A percentile compares a stretch with the other conserved stretches of the same genome.
Evolutionary conservation across 2,888 invertebrate genomes (phyloP).

Genomic region (Euplagia quadripunctaria): DNA sequence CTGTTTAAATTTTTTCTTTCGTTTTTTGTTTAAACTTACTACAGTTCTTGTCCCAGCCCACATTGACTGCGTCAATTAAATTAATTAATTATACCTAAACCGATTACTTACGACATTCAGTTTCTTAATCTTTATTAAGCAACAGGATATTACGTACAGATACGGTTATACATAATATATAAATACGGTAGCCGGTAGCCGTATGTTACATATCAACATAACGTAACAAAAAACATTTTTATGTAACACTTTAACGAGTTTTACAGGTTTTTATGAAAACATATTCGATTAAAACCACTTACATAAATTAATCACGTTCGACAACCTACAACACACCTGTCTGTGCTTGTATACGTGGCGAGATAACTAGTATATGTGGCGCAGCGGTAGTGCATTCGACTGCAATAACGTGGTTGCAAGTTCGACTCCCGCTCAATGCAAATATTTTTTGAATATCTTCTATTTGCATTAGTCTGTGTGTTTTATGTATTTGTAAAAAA

Average conservation of each 20-base stretch:
- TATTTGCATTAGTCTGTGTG: too few species aligned
- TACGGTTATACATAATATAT: slow-evolving; percentile 10
- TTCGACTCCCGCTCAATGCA: background rate
- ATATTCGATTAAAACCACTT: background rate
- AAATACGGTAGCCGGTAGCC: background rate
- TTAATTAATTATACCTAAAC: background rate
- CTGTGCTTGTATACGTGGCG: background rate
- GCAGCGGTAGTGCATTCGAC: background rate
- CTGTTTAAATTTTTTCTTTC: too few species aligned
- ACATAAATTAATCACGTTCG: background rate
- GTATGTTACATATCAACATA: background rate
- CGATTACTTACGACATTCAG: slow-evolving; percentile 24
- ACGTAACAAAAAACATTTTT: background rate
- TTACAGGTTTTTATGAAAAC: slow-evolving; percentile 3
- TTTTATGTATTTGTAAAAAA: too few species aligned
- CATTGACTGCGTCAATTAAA: too few species aligned
- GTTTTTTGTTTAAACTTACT: too few species aligned
- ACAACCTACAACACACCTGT: background rate
- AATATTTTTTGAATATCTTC: too few species aligned
- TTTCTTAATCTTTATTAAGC: slow-evolving; percentile 18
- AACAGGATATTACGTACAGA: slow-evolving; percentile 35
- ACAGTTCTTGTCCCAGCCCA: too few species aligned
- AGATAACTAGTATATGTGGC: background rate
- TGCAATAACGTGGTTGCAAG: background rate
- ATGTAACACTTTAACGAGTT: slow-evolving; percentile 18